phyloP scores from a whole-genome alignment of 2,797 vertebrate genomes.

The Premnoplex brunnescens region DNA sequence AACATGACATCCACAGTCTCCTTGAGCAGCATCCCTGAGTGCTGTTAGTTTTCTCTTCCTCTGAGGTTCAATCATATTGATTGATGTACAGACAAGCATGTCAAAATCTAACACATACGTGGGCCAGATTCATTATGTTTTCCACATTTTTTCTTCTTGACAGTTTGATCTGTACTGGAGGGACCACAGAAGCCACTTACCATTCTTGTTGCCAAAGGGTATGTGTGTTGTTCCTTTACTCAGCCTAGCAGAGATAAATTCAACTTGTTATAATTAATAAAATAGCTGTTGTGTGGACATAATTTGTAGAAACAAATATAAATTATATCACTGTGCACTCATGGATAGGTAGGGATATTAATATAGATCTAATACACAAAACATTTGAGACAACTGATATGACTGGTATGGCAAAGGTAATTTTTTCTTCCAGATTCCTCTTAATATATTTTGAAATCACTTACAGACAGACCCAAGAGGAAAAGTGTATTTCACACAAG shows the following conservation, averaged over 20 bases:
- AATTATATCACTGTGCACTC: not conserved
- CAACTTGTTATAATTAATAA: not conserved
- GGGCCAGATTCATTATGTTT: not conserved
- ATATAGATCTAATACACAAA: not conserved
- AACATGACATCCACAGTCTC: rapidly evolving
- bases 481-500: not conserved
- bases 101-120: not conserved
- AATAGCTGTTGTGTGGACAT: not conserved
- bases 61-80: not conserved
- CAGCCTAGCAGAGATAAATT: not conserved
- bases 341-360: not conserved
- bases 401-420: not conserved
- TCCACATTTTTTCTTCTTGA: not conserved
- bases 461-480: not conserved
- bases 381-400: not conserved
- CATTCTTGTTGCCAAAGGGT: not conserved
- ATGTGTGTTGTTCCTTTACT: not conserved
- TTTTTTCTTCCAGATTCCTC: not conserved
- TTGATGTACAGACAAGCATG: not conserved
- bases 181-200: not conserved
- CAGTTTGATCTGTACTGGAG: constrained; percentile 16
- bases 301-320: not conserved
- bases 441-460: not conserved
- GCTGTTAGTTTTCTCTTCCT: not conserved
- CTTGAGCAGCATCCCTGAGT: not conserved